These are phyloP conservation scores for Python bivittatus DNA, from an alignment of 2,113 vertebrate species.

Conservation along the genomic window DNA sequence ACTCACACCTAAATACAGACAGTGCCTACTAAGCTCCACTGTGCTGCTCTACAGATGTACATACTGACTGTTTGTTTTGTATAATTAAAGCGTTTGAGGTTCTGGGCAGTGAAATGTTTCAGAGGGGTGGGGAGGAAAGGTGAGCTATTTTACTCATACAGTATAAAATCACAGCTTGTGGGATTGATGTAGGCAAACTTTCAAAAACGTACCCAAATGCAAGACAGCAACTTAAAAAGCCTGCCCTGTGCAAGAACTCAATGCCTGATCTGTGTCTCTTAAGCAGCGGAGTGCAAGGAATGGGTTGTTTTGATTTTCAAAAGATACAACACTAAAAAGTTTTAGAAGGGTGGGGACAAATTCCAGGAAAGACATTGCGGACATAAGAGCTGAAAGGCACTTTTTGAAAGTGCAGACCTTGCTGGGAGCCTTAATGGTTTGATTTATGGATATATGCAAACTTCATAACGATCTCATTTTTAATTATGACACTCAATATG, in stretches of 20 bases:
- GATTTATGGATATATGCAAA: slow-evolving; percentile 1
- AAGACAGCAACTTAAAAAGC: slow-evolving; percentile 1
- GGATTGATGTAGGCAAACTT: not conserved
- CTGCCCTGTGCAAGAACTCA: not conserved
- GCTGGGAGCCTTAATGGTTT: not conserved
- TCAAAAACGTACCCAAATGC: slow-evolving; percentile 15
- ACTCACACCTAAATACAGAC: slow-evolving; percentile 46
- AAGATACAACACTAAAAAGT: slow-evolving; percentile 15
- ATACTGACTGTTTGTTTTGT: slow-evolving; percentile 49
- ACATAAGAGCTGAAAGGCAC: not conserved
- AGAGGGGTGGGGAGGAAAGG: not conserved
- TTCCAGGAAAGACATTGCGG: not conserved
- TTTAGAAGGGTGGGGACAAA: slow-evolving; percentile 10
- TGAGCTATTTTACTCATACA: not conserved
- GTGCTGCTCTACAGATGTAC: not conserved
- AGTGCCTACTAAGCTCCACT: slow-evolving; percentile 43
- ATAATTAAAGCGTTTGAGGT: slow-evolving; percentile 31
- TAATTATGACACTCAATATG: fast-evolving
- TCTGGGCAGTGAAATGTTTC: slow-evolving; percentile 3
- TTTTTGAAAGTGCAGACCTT: not conserved
- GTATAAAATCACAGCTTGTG: fast-evolving
- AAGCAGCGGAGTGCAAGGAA: not conserved
- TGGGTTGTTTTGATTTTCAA: not conserved
- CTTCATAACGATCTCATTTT: fast-evolving
- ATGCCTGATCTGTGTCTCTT: not conserved